A percentile compares a stretch with the other conserved stretches of the same genome.
Evolutionary conservation across 2,113 vertebrate genomes (phyloP).

Genomic region (Cromileptes altivelis): DNA sequence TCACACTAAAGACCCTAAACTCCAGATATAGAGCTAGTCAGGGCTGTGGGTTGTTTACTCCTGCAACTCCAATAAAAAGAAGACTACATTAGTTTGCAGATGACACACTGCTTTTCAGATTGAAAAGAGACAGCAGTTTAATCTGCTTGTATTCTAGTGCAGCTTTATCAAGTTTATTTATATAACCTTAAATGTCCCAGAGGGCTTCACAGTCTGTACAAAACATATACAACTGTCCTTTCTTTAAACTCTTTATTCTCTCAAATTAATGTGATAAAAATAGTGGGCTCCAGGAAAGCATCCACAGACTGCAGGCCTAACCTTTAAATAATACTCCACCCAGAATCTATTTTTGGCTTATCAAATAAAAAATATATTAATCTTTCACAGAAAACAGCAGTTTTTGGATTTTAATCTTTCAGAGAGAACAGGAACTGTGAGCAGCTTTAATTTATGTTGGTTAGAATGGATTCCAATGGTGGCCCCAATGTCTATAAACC

Average conservation of each 20-base stretch:
- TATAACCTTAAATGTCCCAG: background rate
- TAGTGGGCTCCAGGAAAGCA: background rate
- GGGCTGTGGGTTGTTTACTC: background rate
- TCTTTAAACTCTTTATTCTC: conserved; percentile 1
- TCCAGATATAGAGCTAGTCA: background rate
- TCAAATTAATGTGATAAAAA: background rate
- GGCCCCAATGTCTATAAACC: background rate
- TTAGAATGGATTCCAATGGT: background rate
- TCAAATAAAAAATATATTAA: background rate
- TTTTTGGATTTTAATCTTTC: conserved; percentile 20
- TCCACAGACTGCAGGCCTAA: background rate
- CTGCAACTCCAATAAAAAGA: background rate
- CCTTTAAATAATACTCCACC: background rate
- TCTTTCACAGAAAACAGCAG: background rate
- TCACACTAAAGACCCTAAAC: conserved; percentile 2
- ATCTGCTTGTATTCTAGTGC: background rate
- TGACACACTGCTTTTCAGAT: conserved; percentile 10
- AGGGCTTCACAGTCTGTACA: background rate
- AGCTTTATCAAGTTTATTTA: background rate
- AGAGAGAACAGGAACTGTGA: background rate
- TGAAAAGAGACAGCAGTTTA: background rate
- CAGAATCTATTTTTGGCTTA: background rate
- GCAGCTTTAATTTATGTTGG: background rate
- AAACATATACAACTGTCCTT: background rate
- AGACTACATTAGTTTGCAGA: background rate